Percentiles rank a stretch among this genome's conserved stretches.
Conservation (phyloP, 1,140 invertebrate species). For the Pseudomyrmex pallidus region DNA sequence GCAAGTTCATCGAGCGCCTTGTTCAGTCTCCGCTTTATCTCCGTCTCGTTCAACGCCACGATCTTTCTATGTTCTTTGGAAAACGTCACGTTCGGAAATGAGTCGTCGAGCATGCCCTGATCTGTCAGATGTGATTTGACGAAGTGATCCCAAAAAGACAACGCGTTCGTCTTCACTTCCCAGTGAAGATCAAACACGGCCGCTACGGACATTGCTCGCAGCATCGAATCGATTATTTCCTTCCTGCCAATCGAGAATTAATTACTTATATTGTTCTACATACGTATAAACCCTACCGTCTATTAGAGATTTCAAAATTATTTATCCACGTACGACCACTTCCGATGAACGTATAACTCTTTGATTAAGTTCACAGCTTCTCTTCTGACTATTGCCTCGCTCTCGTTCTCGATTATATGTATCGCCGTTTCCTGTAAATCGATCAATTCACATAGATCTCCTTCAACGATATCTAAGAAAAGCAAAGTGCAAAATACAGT, state of each 20-base stretch:
- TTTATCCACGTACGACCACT: constrained; percentile 84
- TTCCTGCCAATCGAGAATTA: constrained; percentile 70
- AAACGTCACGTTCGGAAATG: constrained; percentile 91
- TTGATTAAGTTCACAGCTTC: constrained; percentile 89
- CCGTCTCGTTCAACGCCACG: constrained; percentile 88
- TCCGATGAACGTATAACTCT: constrained; percentile 88
- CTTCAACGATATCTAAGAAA: neutral
- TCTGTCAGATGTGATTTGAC: constrained; percentile 88
- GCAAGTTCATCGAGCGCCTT: constrained; percentile 89
- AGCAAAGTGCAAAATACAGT: constrained; percentile 72
- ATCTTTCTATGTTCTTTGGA: constrained; percentile 92
- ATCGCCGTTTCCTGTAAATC: constrained; percentile 88
- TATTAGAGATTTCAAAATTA: constrained; percentile 13
- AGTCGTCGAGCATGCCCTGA: constrained; percentile 92
- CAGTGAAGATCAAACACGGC: constrained; percentile 90
- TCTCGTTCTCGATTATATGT: constrained; percentile 88
- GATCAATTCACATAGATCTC: constrained; percentile 22
- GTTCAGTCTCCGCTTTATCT: constrained; percentile 88
- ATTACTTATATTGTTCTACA: constrained; percentile 12
- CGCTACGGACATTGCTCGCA: constrained; percentile 86
- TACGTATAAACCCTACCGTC: neutral
- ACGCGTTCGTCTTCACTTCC: constrained; percentile 90
- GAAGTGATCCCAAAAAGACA: constrained; percentile 90
- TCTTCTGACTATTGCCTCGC: constrained; percentile 90
- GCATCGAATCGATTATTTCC: constrained; percentile 77